Percentiles rank a stretch among this genome's conserved stretches.
phyloP scores from a whole-genome alignment of 2,797 vertebrate genomes.

The Cryptoprocta ferox region DNA sequence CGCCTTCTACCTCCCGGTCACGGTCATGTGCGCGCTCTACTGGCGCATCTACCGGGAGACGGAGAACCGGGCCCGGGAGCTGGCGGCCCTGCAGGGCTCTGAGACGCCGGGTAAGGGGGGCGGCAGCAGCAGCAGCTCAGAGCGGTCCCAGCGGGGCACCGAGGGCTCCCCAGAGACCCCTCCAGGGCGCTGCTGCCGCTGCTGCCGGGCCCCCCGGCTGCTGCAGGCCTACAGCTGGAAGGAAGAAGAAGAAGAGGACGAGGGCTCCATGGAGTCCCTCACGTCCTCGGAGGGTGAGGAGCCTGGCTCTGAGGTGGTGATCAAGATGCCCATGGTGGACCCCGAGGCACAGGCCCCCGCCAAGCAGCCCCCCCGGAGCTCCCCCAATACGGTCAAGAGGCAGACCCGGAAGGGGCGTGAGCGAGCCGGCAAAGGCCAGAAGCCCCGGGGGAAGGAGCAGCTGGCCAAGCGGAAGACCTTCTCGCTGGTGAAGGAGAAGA shows the following conservation, averaged over 20 bases:
- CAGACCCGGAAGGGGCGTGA: conserved; percentile 78
- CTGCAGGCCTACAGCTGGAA: conserved; percentile 85
- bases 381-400: conserved; percentile 78
- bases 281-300: conserved; percentile 87
- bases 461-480: conserved; percentile 84
- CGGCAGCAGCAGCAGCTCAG: conserved; percentile 81
- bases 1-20: conserved; percentile 90
- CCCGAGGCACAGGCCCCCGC: conserved; percentile 67
- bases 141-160: conserved; percentile 73
- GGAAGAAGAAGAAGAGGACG: conserved; percentile 84
- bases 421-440: conserved; percentile 66
- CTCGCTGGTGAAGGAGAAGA: conserved; percentile 89
- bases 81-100: conserved; percentile 87
- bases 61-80: conserved; percentile 86
- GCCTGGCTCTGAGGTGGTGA: conserved; percentile 82
- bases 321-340: conserved; percentile 83
- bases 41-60: conserved; percentile 91
- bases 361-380: conserved; percentile 70
- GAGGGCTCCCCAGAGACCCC: conserved; percentile 49
- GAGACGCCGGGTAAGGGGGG: conserved; percentile 78
- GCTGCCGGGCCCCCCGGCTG: conserved; percentile 75
- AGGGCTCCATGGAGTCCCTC: conserved; percentile 84
- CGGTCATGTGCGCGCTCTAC: conserved; percentile 90
- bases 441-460: conserved; percentile 68
- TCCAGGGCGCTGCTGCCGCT: conserved; percentile 67